phyloP scores from a whole-genome alignment of 2,113 vertebrate genomes.

The Centropristis striata region DNA sequence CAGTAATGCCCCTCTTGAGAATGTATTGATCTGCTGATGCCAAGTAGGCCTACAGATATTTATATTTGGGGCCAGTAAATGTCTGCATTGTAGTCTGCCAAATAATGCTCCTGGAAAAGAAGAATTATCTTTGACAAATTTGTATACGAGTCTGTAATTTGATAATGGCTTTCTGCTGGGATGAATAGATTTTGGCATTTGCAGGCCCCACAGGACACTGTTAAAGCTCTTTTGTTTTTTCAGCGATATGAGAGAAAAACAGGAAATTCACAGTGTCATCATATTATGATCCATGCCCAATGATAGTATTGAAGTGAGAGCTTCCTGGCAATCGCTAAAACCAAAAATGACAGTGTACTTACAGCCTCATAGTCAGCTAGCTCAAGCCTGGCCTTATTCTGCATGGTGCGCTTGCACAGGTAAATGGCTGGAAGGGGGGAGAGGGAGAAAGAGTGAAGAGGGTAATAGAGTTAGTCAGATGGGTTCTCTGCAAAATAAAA shows the following conservation, averaged over 20 bases:
- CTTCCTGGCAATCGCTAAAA: constrained; percentile 15
- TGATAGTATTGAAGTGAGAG: constrained; percentile 6
- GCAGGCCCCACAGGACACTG: constrained; percentile 4
- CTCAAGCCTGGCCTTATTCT: constrained; percentile 97
- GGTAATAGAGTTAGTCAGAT: neutral
- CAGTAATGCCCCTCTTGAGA: constrained; percentile 30
- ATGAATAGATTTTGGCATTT: constrained; percentile 32
- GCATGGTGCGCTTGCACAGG: constrained; percentile 98
- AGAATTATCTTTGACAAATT: constrained; percentile 19
- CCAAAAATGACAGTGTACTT: constrained; percentile 80
- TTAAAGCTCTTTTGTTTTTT: constrained; percentile 11
- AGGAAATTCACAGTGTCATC: constrained; percentile 37
- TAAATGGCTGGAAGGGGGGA: constrained; percentile 90
- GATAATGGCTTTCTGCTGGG: constrained; percentile 34
- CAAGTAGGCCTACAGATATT: constrained; percentile 22
- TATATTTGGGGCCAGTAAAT: constrained; percentile 39
- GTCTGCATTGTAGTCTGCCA: neutral
- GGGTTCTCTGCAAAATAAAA: constrained; percentile 25
- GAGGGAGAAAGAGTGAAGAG: constrained; percentile 39
- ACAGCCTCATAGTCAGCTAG: constrained; percentile 97
- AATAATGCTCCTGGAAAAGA: constrained; percentile 13
- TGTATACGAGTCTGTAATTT: constrained; percentile 24
- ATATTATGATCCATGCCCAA: neutral
- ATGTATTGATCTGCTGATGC: constrained; percentile 62
- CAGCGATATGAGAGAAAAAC: constrained; percentile 15